Conservation (phyloP, 2,797 vertebrate genomes). For the Scleropages formosus region DNA sequence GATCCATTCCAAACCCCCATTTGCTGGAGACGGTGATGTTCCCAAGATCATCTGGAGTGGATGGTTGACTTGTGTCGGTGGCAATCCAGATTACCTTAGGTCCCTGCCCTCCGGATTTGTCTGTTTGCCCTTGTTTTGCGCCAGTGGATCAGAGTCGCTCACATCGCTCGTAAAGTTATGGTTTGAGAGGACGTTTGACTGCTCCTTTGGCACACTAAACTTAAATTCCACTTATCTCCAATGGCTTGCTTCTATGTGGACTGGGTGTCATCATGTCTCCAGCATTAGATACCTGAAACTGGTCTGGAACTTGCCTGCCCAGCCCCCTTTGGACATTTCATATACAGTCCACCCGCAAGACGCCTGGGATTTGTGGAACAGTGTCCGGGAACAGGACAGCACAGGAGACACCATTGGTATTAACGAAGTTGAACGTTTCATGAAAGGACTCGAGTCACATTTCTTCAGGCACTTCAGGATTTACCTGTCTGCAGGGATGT, state of each 20-base stretch:
- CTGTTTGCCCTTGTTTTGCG: conserved; percentile 84
- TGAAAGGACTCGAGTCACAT: conserved; percentile 79
- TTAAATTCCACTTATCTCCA: conserved; percentile 78
- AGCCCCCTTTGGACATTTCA: conserved; percentile 74
- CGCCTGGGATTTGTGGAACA: conserved; percentile 83
- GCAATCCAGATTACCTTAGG: conserved; percentile 68
- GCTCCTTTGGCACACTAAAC: conserved; percentile 75
- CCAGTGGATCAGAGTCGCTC: conserved; percentile 70
- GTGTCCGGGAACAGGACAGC: conserved; percentile 62
- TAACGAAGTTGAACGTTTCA: conserved; percentile 80
- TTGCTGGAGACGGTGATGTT: conserved; percentile 54
- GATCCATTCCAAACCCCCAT: conserved; percentile 67
- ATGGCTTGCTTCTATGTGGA: conserved; percentile 89
- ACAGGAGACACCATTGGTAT: conserved; percentile 65
- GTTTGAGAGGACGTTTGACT: conserved; percentile 89
- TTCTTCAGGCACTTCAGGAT: conserved; percentile 90
- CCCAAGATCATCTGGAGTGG: conserved; percentile 80
- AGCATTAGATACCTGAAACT: conserved; percentile 68
- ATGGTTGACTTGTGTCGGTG: conserved; percentile 81
- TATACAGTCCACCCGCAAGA: conserved; percentile 79
- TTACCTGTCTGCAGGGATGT: conserved; percentile 76
- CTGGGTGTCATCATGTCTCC: conserved; percentile 68
- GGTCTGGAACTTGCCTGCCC: conserved; percentile 74
- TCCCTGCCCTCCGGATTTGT: conserved; percentile 74
- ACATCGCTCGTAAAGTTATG: conserved; percentile 75